phyloP scores from a whole-genome alignment of 2,888 invertebrate species.

The Dione vanillae region DNA sequence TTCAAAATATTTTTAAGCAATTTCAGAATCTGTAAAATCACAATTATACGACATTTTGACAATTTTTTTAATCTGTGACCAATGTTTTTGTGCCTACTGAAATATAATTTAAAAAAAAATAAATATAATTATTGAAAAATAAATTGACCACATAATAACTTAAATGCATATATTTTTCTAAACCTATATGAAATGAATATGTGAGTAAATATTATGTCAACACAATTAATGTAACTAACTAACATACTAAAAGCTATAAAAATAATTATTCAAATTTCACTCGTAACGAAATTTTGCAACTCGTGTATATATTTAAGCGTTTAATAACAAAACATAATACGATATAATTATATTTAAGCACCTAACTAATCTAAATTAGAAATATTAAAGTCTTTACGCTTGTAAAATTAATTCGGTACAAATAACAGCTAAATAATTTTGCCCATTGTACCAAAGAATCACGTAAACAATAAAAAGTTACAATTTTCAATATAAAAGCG shows the following conservation, averaged over 20 bases:
- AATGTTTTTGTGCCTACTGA: too few relatives aligned
- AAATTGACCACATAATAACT: too few relatives aligned
- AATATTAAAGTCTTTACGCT: slow-evolving; percentile 1
- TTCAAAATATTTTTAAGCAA: not conserved
- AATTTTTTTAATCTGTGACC: too few relatives aligned
- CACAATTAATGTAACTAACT: too few relatives aligned
- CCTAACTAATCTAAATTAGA: slow-evolving; percentile 5
- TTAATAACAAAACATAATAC: not conserved
- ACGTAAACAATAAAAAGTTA: not conserved
- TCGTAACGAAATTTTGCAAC: not conserved
- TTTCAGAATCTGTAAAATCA: not conserved
- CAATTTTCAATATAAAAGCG: not conserved
- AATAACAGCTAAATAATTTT: not conserved
- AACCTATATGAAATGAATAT: too few relatives aligned
- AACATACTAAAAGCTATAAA: not conserved
- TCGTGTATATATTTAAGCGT: not conserved
- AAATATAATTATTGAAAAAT: too few relatives aligned
- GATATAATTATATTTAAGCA: slow-evolving; percentile 26
- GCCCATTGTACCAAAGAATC: not conserved
- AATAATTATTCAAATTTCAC: not conserved
- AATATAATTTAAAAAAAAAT: too few relatives aligned
- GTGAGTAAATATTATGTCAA: too few relatives aligned
- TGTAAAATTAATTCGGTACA: not conserved
- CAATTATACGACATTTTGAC: too few relatives aligned
- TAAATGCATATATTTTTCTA: too few relatives aligned